Evolutionary conservation across 2,797 vertebrate species (phyloP).

Genomic region (Podargus strigoides): DNA sequence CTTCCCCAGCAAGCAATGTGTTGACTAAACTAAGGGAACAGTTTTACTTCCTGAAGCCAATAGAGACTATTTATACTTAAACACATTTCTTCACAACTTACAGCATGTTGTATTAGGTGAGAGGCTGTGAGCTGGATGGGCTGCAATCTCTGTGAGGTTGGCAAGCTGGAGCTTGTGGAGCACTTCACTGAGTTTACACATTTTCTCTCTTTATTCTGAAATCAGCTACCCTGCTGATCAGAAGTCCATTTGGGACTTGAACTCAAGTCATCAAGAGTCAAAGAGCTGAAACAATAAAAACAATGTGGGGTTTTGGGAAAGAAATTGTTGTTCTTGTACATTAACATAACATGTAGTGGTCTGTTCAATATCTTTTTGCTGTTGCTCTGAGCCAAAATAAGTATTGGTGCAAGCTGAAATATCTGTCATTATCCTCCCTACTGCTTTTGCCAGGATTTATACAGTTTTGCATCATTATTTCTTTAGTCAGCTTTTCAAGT

Average conservation of each 20-base stretch:
- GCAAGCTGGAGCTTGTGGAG: slow-evolving; percentile 56
- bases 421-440: not conserved
- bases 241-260: slow-evolving; percentile 39
- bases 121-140: slow-evolving; percentile 53
- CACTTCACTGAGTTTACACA: slow-evolving; percentile 58
- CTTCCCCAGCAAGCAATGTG: slow-evolving; percentile 64
- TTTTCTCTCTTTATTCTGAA: slow-evolving; percentile 54
- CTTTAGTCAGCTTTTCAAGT: slow-evolving; percentile 69
- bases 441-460: not conserved
- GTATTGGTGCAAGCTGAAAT: not conserved
- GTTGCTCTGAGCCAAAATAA: not conserved
- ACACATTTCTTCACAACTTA: slow-evolving; percentile 72
- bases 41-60: slow-evolving; percentile 71
- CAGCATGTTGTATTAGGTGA: slow-evolving; percentile 63
- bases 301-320: not conserved
- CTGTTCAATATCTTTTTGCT: slow-evolving; percentile 19
- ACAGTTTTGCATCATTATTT: slow-evolving; percentile 40
- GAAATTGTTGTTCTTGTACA: slow-evolving; percentile 50
- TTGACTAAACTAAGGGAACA: slow-evolving; percentile 70
- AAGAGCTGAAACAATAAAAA: slow-evolving; percentile 36
- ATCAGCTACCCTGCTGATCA: slow-evolving; percentile 59
- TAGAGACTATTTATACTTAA: slow-evolving; percentile 76
- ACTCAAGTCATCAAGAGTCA: slow-evolving; percentile 24
- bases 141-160: slow-evolving; percentile 32
- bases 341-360: not conserved